phyloP scores from a whole-genome alignment of 1,140 invertebrate species.

The Papilio dardanus region DNA sequence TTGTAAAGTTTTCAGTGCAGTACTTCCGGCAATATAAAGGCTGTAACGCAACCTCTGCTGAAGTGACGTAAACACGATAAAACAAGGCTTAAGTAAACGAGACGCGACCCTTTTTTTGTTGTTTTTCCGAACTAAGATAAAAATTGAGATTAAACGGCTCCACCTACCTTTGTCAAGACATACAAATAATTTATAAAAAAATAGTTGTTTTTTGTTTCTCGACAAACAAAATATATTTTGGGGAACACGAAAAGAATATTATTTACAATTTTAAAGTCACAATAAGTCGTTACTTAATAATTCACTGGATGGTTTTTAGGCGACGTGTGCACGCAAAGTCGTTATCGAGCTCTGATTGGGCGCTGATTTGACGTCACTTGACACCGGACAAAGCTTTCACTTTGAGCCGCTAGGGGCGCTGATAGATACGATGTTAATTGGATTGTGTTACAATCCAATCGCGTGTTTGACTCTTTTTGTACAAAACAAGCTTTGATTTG shows the following conservation, averaged over 20 bases:
- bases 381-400: background rate
- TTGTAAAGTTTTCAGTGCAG: too few relatives aligned
- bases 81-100: background rate
- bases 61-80: background rate
- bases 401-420: conserved; percentile 1
- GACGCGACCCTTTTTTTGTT: background rate
- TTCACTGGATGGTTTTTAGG: too few relatives aligned
- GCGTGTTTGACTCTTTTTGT: background rate
- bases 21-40: background rate
- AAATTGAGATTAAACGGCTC: background rate
- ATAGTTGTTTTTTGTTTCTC: background rate
- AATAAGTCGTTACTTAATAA: background rate
- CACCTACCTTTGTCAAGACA: background rate
- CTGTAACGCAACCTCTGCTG: background rate
- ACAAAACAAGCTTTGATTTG: background rate
- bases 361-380: background rate
- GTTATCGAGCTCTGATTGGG: background rate
- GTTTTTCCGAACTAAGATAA: background rate
- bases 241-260: background rate
- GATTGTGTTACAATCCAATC: background rate
- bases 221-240: too few relatives aligned
- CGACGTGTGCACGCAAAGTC: background rate
- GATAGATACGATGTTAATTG: background rate
- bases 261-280: background rate
- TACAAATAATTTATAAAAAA: background rate